Base-by-base conservation (phyloP, 2,797 vertebrate species). In the Pteronotus mesoamericanus region DNA sequence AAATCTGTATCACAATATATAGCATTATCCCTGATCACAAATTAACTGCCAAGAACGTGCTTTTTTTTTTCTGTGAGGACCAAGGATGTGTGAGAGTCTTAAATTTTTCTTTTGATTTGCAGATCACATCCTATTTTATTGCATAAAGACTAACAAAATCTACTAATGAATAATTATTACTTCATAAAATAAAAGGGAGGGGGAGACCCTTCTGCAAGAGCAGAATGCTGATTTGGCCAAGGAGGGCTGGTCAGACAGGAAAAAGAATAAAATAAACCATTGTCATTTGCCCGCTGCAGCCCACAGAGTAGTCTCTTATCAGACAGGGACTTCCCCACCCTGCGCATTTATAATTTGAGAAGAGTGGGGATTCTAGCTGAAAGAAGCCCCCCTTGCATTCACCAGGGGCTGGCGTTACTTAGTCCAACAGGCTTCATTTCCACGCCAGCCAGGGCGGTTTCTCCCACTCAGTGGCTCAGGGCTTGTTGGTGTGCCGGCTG, bases 91-190 rank as follows among this genome's bases (percentile, higher is more conserved):
- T 97, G 97, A 96, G 97, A 97, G 95, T 97, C 98, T 98, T 98
- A 97, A 97, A 98, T 83, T 98, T 98, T 98, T 98, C 98, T 98
- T 98, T 98, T 98, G 98, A 98, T 98, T 98, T 98, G 96, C 98
- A 98, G 98, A 97, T 98, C 98, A 98, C 98, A 98, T 98, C 98
- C 97, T 97, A 94, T 98, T 98, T 98, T 98, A 98, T 98, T 98
- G 98, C 97, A 97, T 97, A 97, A 98, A 98, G 98, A 98, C 97
- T 98, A 98, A 98, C 93, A 98, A 98, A 98, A 98, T 98, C 98
- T 98, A 98, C 98, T 98, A 98, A 98, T 98, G 98, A 98, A 99
- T 98, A 98, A 98, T 98, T 98, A 99, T 98, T 98, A 98, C 98
- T 98, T 98, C 97, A 98, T 99, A 98, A 98, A 98, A 98, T 98